Evolutionary conservation across 1,140 invertebrate genomes (phyloP), one percentile per base, ranked within the genome.

Genomic region (Bombus fervidus): DNA sequence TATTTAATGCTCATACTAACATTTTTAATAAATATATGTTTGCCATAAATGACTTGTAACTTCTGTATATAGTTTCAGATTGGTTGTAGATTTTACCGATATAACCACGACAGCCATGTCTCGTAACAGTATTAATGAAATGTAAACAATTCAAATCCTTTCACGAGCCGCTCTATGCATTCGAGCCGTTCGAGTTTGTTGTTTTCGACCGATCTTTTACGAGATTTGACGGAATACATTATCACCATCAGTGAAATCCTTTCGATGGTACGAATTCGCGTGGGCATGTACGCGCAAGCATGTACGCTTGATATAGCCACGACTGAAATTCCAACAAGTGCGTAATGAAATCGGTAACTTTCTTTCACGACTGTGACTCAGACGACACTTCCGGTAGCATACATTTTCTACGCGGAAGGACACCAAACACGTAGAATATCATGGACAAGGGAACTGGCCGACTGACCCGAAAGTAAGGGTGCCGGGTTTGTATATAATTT

Each of bases 361-460:
- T 93, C 91, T 91, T 93, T 74, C 82, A 57, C 41, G 43, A 13
- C 28, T 66, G 31, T 93, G 91, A 92, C 89, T 92, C 91, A 91
- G 39, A 57, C 74, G 85, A 89, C 85, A 89, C 87, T 93, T 93
- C 92, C 92, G 90, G 68, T 87, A 89, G 73, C 91, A 88, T 37
- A 90, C 85, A 93, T 93, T 93, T 78, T 80, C 74, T 72, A 79
- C 53, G 57, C 62, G 73, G 77, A 85, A 84, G 69, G 64, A 83
- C 71, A 82, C 83, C 39, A 22, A 74, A 37, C 82, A 37, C 34
- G 87, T 41, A 73, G 72, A 37, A 91, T 85, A 86, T 89, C 92
- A 86, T 83, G 82, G 81, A 83, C 69, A 47, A 78, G 66, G 31
- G 59, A 13, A 71, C 34, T 90, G 88, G 79, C 91, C 91, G 88